Evolutionary conservation across 2,113 vertebrate genomes (phyloP).

Genomic region (Melanerpes aurifrons): DNA sequence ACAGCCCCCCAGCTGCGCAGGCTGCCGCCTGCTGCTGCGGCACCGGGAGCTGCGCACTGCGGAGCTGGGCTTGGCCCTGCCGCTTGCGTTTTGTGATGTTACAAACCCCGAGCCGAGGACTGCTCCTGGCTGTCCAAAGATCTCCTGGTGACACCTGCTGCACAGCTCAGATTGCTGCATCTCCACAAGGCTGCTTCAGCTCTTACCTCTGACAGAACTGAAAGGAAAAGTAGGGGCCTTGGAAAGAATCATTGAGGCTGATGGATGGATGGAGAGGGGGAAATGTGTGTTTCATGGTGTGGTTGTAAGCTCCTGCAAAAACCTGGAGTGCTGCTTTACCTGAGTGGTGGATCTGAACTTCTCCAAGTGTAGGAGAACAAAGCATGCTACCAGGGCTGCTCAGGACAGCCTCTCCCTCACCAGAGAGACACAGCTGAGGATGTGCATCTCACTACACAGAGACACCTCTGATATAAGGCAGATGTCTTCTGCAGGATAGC

Average conservation of each 20-base stretch:
- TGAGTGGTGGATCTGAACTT: not conserved
- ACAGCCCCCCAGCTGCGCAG: not conserved
- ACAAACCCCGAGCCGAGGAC: not conserved
- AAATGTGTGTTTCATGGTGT: not conserved
- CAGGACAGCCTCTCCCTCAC: not conserved
- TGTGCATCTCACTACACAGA: accelerated
- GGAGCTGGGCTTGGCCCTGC: not conserved
- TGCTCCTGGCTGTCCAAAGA: not conserved
- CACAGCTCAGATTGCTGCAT: not conserved
- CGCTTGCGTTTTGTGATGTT: too few relatives aligned
- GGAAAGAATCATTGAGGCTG: not conserved
- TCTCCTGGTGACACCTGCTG: not conserved
- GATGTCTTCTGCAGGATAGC: not conserved
- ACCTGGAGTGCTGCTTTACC: not conserved
- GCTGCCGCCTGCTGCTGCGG: not conserved
- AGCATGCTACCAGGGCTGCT: not conserved
- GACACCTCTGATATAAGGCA: not conserved
- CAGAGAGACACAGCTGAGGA: not conserved
- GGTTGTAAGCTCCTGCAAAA: not conserved
- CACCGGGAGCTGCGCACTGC: accelerated
- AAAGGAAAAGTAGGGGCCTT: not conserved
- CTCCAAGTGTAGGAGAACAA: not conserved
- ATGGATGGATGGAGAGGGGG: not conserved
- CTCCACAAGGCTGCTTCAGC: not conserved
- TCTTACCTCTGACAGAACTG: not conserved